Percentiles rank a stretch among this genome's conserved stretches.
Conservation (phyloP, 2,888 invertebrate genomes). For the Baccha elongata region DNA sequence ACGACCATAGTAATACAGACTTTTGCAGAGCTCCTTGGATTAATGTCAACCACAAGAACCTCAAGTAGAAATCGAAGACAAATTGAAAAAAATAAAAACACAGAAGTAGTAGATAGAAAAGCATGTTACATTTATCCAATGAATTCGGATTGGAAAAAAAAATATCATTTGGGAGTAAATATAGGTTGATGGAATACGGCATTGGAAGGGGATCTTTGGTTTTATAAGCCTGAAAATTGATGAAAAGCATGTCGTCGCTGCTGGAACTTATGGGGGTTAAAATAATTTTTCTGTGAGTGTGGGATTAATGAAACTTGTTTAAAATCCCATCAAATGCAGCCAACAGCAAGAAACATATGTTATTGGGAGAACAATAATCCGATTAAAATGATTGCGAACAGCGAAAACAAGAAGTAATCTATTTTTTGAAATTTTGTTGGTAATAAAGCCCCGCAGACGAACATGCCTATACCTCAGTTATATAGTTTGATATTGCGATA, state of each 20-base stretch:
- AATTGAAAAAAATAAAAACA: constrained; percentile 54
- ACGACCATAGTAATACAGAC: constrained; percentile 4
- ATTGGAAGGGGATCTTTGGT: constrained; percentile 17
- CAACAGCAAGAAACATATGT: constrained; percentile 42
- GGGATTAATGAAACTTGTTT: constrained; percentile 46
- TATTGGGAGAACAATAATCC: constrained; percentile 45
- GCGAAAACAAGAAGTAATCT: constrained; percentile 38
- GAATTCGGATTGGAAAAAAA: constrained; percentile 50
- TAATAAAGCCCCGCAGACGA: too few relatives aligned
- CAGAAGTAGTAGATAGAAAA: not conserved
- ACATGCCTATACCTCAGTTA: too few relatives aligned
- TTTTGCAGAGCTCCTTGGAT: constrained; percentile 40
- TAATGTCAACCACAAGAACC: constrained; percentile 70
- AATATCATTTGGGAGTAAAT: constrained; percentile 22
- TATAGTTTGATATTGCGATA: too few relatives aligned
- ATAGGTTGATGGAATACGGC: constrained; percentile 12
- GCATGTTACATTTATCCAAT: constrained; percentile 29
- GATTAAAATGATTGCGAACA: constrained; percentile 52
- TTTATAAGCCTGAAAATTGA: constrained; percentile 41
- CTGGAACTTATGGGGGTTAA: not conserved
- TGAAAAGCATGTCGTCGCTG: constrained; percentile 39
- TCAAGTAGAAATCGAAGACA: constrained; percentile 63
- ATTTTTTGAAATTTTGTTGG: constrained; percentile 26
- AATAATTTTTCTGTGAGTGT: constrained; percentile 9
- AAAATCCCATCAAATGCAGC: constrained; percentile 45